Percentiles rank a stretch among this genome's conserved stretches.
Evolutionary conservation across 2,797 vertebrate genomes (phyloP).

Genomic region (Crypturellus tataupa): DNA sequence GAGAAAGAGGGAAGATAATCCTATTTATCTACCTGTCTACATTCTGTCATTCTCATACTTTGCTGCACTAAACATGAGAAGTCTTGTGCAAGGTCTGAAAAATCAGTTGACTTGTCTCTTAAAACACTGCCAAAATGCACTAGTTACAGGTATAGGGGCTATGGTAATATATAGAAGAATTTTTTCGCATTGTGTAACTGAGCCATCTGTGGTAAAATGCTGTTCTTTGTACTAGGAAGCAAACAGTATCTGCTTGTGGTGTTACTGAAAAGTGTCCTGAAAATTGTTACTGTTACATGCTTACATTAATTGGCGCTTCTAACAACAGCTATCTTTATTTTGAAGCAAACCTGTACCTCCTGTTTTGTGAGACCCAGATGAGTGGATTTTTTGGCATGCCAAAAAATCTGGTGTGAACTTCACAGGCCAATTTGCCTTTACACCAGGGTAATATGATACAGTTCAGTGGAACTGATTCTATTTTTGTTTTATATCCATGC

Average conservation of each 20-base stretch:
- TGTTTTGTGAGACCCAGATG: background rate
- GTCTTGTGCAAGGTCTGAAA: background rate
- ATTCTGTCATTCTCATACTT: background rate
- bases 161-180: background rate
- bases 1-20: background rate
- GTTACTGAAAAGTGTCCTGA: background rate
- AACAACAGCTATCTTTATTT: slow-evolving; percentile 27
- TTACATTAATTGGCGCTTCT: background rate
- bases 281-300: slow-evolving; percentile 49
- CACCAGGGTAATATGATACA: background rate
- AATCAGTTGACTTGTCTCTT: background rate
- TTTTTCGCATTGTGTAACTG: background rate
- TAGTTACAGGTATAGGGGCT: background rate
- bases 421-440: background rate
- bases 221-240: slow-evolving; percentile 13
- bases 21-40: background rate
- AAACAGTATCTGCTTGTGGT: slow-evolving; percentile 27
- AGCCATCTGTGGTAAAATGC: slow-evolving; percentile 32
- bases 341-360: background rate
- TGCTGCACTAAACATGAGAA: background rate
- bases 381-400: accelerated
- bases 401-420: background rate
- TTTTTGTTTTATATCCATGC: background rate
- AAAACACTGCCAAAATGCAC: slow-evolving; percentile 1
- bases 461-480: background rate